Evolutionary conservation across 92 coral and sea anemone species (phyloP).

Genomic region (Zoanthus sansibaricus): DNA sequence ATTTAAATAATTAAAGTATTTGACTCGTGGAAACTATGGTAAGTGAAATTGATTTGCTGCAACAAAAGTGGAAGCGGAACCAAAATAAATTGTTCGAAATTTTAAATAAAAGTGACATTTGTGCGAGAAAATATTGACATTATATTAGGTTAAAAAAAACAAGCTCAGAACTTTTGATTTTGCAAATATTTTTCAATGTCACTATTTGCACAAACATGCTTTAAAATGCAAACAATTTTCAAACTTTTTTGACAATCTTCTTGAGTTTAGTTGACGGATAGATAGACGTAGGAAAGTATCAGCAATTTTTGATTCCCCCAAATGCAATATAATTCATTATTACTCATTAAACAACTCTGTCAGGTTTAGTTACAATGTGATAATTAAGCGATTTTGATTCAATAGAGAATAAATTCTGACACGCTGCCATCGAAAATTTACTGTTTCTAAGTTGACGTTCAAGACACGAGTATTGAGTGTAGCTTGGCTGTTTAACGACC

Average conservation of each 20-base stretch:
- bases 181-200: background rate
- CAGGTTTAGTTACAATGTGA: too few species aligned
- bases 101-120: background rate
- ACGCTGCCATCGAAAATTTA: too few species aligned
- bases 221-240: background rate
- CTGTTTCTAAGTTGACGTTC: too few species aligned
- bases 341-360: too few species aligned
- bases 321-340: too few species aligned
- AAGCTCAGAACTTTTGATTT: background rate
- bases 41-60: background rate
- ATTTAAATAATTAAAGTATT: background rate
- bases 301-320: too few species aligned
- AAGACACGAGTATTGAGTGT: too few species aligned
- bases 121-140: background rate
- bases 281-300: too few species aligned
- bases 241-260: background rate
- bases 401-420: too few species aligned
- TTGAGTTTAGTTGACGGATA: background rate
- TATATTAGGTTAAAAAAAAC: too few species aligned
- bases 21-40: background rate
- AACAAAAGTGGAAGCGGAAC: background rate
- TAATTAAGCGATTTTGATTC: too few species aligned
- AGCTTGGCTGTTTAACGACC: too few species aligned
- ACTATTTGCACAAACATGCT: background rate
- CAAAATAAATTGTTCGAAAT: background rate